phyloP scores from a whole-genome alignment of 2,888 invertebrate genomes.

The Linnaemya vulpina region DNA sequence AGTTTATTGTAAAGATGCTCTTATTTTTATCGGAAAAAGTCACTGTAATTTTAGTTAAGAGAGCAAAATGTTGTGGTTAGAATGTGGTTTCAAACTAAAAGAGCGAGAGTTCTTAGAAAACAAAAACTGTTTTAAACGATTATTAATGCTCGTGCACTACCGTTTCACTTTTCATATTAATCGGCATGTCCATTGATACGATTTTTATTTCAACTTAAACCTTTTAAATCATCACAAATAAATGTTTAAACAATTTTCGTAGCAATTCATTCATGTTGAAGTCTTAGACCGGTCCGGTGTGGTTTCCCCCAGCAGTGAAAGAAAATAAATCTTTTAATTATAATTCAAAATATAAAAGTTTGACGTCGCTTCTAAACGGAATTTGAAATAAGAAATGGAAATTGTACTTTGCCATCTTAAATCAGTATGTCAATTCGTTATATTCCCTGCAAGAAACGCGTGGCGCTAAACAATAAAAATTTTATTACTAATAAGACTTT shows the following conservation, averaged over 20 bases:
- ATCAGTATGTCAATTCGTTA: slow-evolving; percentile 9
- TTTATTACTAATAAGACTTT: slow-evolving; percentile 32
- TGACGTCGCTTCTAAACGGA: slow-evolving; percentile 25
- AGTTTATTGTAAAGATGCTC: not conserved
- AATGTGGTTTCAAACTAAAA: not conserved
- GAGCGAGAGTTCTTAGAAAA: not conserved
- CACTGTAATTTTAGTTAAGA: slow-evolving; percentile 4
- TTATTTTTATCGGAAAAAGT: slow-evolving; percentile 11
- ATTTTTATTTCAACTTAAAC: slow-evolving; percentile 27
- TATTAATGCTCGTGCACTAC: slow-evolving; percentile 16
- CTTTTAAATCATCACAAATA: slow-evolving; percentile 59
- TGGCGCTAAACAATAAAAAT: slow-evolving; percentile 64
- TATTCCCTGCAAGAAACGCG: slow-evolving; percentile 36
- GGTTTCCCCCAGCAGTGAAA: slow-evolving; percentile 27
- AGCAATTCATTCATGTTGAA: slow-evolving; percentile 65
- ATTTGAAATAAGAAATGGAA: slow-evolving; percentile 16
- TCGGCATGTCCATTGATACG: slow-evolving; percentile 43
- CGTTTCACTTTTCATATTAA: slow-evolving; percentile 41
- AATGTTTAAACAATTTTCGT: slow-evolving; percentile 63
- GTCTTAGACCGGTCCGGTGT: slow-evolving; percentile 60
- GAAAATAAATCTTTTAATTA: not conserved
- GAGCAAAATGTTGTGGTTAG: not conserved
- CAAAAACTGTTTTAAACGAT: slow-evolving; percentile 3
- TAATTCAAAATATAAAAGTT: not conserved
- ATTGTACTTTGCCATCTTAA: slow-evolving; percentile 53